Evolutionary conservation across 64 coral and sea anemone species (phyloP).

Genomic region (Montipora capricornis): DNA sequence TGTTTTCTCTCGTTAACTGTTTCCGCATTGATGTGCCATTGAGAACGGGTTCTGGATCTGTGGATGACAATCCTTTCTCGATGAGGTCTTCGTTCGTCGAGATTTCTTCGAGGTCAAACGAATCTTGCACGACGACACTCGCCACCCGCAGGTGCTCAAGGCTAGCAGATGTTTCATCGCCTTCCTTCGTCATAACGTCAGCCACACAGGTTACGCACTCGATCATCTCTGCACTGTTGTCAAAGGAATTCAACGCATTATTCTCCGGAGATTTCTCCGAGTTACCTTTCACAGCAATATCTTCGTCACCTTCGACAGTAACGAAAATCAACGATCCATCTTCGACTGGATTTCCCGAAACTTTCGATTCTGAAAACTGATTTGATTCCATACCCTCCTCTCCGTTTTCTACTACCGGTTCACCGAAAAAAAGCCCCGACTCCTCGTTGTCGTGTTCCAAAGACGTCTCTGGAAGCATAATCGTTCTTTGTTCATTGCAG

Average conservation of each 20-base stretch:
- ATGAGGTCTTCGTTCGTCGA: constrained; percentile 72
- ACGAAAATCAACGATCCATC: background rate
- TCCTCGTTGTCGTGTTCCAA: background rate
- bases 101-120: constrained; percentile 89
- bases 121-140: constrained; percentile 48
- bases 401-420: background rate
- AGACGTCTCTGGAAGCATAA: constrained; percentile 11
- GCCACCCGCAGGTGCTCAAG: constrained; percentile 16
- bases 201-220: background rate
- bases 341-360: background rate
- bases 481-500: constrained; percentile 26
- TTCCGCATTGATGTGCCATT: constrained; percentile 26
- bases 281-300: background rate
- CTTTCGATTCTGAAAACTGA: background rate
- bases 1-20: constrained; percentile 64
- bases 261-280: constrained; percentile 4
- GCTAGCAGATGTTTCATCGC: background rate
- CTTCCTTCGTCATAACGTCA: background rate
- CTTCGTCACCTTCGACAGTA: background rate
- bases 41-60: background rate
- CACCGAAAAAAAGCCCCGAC: background rate
- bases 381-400: background rate
- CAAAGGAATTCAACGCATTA: background rate
- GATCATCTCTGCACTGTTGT: background rate
- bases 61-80: constrained; percentile 41